Conservation (phyloP, 2,113 vertebrate species). For the Epinephelus cyanopodus region DNA sequence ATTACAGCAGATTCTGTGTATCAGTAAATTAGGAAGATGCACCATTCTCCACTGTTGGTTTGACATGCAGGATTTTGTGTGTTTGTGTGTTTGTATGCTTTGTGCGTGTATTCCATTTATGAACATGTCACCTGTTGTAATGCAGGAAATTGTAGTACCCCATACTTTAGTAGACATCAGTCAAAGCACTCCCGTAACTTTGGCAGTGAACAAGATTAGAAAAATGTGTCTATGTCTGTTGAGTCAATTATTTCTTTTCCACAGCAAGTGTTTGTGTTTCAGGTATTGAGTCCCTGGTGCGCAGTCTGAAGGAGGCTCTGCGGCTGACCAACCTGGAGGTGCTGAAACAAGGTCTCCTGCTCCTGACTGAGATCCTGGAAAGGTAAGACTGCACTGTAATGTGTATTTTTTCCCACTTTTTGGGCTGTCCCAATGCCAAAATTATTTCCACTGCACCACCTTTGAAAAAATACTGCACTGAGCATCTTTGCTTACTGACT, state of each 20-base stretch:
- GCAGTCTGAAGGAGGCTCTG: conserved; percentile 88
- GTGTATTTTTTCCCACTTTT: not conserved
- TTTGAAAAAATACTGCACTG: not conserved
- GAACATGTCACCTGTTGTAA: conserved; percentile 16
- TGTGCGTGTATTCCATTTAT: conserved; percentile 20
- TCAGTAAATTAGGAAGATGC: conserved; percentile 56
- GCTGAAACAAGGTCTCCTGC: conserved; percentile 91
- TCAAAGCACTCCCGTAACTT: not conserved
- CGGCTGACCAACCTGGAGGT: conserved; percentile 88
- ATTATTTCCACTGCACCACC: not conserved
- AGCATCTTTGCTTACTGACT: not conserved
- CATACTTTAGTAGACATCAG: not conserved
- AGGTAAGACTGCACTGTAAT: conserved; percentile 81
- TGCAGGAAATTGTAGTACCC: not conserved
- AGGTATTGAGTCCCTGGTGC: conserved; percentile 94
- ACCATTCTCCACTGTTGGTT: not conserved
- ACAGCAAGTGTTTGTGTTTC: conserved; percentile 32
- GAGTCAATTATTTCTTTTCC: conserved; percentile 7
- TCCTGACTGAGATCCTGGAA: conserved; percentile 91
- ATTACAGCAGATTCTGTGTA: conserved; percentile 36
- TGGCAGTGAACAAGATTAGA: conserved; percentile 11
- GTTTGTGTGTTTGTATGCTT: not conserved
- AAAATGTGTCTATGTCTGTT: not conserved
- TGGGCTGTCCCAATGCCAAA: not conserved
- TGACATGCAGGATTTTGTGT: conserved; percentile 12